A percentile compares a stretch with the other conserved stretches of the same genome.
Evolutionary conservation across 2,888 invertebrate genomes (phyloP).

Genomic region (Serrognathus titanus): DNA sequence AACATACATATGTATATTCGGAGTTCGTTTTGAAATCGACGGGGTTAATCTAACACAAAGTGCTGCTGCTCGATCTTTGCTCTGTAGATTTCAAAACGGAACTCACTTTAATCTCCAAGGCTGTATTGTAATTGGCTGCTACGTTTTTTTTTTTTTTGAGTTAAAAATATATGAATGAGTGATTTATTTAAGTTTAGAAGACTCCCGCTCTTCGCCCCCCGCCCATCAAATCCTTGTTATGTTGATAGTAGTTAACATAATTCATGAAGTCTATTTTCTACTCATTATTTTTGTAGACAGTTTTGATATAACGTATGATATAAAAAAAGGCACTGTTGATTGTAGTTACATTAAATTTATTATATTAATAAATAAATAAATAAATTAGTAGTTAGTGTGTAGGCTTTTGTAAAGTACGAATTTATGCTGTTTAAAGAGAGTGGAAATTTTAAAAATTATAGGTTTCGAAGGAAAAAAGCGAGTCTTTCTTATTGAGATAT

Average conservation of each 20-base stretch:
- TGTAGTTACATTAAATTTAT: too few species aligned
- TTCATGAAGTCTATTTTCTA: too few species aligned
- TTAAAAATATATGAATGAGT: neutral
- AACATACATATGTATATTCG: neutral
- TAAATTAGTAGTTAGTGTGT: neutral
- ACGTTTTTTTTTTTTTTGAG: constrained; percentile 4
- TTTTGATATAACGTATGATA: too few species aligned
- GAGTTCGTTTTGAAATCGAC: neutral
- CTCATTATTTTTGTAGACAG: too few species aligned
- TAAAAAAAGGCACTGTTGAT: too few species aligned
- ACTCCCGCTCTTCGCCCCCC: neutral
- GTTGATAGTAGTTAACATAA: too few species aligned
- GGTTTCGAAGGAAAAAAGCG: neutral
- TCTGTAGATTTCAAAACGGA: neutral
- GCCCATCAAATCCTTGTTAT: too few species aligned
- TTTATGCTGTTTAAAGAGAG: neutral
- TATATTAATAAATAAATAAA: neutral
- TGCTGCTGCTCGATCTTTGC: neutral
- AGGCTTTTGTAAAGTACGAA: neutral
- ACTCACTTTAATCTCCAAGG: constrained; percentile 17
- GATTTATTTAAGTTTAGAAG: neutral
- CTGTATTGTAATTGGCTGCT: constrained; percentile 20
- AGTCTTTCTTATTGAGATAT: neutral
- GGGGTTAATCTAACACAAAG: neutral
- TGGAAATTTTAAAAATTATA: neutral